phyloP scores from a whole-genome alignment of 2,113 vertebrate species.

The Tenrec ecaudatus region DNA sequence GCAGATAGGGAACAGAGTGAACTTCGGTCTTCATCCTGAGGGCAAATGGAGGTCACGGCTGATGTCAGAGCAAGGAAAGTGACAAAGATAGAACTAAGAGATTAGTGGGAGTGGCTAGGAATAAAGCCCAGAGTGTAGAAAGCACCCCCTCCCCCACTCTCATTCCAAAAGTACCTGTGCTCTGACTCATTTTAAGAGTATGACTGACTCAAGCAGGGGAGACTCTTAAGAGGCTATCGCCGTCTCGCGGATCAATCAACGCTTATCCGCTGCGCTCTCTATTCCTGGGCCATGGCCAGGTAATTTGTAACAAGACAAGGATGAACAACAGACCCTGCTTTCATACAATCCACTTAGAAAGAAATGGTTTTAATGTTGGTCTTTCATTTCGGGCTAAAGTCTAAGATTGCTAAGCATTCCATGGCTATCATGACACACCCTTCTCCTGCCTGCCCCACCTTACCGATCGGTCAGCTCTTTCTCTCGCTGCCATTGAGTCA shows the following conservation, averaged over 20 bases:
- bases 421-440: background rate
- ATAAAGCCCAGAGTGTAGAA: conserved; percentile 21
- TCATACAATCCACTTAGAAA: conserved; percentile 59
- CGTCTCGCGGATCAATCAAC: conserved; percentile 44
- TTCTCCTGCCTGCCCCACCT: background rate
- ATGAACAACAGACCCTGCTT: conserved; percentile 45
- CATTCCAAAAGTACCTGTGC: conserved; percentile 57
- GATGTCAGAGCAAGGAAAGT: conserved; percentile 13
- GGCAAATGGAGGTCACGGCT: conserved; percentile 33
- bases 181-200: conserved; percentile 66
- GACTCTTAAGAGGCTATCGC: background rate
- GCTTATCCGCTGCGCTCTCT: conserved; percentile 48
- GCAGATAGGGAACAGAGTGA: background rate
- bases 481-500: no score
- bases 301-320: conserved; percentile 41
- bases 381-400: conserved; percentile 41
- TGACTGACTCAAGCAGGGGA: conserved; percentile 33
- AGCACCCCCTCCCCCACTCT: background rate
- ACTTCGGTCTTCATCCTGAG: conserved; percentile 41
- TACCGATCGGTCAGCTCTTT: no score
- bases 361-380: background rate
- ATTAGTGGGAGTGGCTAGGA: conserved; percentile 11
- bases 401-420: conserved; percentile 27
- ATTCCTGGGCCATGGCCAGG: conserved; percentile 52
- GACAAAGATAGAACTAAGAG: conserved; percentile 24